A percentile compares a stretch with the other conserved stretches of the same genome.
These are phyloP conservation scores for Orthosia incerta DNA, from an alignment of 2,888 invertebrate genomes.

Conservation along the genomic window DNA sequence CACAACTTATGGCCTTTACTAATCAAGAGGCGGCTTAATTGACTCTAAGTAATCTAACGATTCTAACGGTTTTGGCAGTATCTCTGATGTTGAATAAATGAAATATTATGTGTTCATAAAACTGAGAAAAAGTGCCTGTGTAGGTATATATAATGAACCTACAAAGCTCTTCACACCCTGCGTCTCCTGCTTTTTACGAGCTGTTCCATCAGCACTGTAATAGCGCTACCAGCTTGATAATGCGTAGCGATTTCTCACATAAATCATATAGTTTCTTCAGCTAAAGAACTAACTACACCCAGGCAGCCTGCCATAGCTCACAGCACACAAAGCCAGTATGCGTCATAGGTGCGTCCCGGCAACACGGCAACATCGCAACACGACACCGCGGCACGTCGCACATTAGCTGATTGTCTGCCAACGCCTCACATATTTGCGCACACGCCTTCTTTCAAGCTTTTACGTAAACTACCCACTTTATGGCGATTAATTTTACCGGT, in stretches of 20 bases:
- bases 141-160: not conserved
- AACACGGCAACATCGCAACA: slow-evolving; percentile 35
- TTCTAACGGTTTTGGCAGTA: not conserved
- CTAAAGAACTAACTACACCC: too few relatives aligned
- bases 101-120: slow-evolving; percentile 4
- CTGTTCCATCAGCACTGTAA: not conserved
- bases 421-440: slow-evolving; percentile 65
- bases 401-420: slow-evolving; percentile 75
- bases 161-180: not conserved
- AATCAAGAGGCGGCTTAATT: not conserved
- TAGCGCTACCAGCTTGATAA: not conserved
- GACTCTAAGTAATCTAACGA: not conserved
- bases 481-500: slow-evolving; percentile 54
- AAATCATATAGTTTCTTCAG: not conserved
- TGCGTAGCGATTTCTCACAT: not conserved
- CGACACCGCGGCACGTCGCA: slow-evolving; percentile 64
- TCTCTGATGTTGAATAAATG: not conserved
- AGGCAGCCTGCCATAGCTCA: not conserved
- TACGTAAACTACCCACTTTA: slow-evolving; percentile 51
- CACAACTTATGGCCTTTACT: not conserved
- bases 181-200: not conserved
- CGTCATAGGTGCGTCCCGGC: slow-evolving; percentile 8
- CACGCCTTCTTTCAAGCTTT: slow-evolving; percentile 58
- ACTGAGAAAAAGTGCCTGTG: not conserved
- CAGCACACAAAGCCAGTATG: slow-evolving; percentile 12